These are phyloP conservation scores for Furcifer pardalis DNA, from an alignment of 2,797 vertebrate genomes.

Conservation along the genomic window DNA sequence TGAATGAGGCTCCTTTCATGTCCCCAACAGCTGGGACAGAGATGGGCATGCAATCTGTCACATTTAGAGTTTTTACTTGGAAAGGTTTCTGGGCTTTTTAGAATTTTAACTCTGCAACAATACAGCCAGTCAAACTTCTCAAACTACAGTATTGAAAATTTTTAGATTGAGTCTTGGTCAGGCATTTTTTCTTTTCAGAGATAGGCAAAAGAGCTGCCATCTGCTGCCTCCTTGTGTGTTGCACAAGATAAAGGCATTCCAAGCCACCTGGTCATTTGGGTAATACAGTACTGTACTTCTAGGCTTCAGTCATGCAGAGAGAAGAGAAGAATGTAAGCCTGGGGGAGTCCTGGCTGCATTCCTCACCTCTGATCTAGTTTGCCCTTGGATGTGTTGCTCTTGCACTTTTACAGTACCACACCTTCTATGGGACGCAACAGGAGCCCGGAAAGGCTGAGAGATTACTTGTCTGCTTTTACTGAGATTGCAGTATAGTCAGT, in stretches of 20 bases:
- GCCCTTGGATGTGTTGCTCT: background rate
- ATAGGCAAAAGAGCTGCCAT: background rate
- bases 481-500: background rate
- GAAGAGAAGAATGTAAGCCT: background rate
- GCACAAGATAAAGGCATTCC: constrained; percentile 11
- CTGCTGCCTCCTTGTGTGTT: background rate
- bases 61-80: background rate
- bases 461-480: background rate
- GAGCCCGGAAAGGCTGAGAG: background rate
- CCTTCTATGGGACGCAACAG: background rate
- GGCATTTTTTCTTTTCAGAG: background rate
- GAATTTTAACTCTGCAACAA: background rate
- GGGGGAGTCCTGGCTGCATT: background rate
- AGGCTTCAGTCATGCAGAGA: background rate
- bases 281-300: background rate
- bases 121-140: background rate
- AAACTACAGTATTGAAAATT: background rate
- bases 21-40: too few relatives aligned
- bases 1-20: too few relatives aligned
- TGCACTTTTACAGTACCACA: background rate
- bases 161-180: background rate
- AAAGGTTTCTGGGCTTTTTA: background rate
- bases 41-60: too few relatives aligned
- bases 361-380: constrained; percentile 14
- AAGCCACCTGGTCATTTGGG: constrained; percentile 20